Base-by-base conservation (phyloP, 2,797 vertebrate genomes). In the Mallotus villosus region DNA sequence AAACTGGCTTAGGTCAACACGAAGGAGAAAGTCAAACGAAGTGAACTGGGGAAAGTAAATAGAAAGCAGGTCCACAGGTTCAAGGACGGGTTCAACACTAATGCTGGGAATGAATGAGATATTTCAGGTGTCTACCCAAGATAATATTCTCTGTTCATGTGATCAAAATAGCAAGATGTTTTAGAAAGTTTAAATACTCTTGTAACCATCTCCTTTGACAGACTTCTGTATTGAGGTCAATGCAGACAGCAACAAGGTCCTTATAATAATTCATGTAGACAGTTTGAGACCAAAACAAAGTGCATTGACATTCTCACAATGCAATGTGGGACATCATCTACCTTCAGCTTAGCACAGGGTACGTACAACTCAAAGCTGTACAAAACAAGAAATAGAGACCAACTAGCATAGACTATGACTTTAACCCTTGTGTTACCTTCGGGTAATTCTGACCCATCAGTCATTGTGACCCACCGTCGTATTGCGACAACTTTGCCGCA, bases 1-100 rank as follows among this genome's bases (percentile, higher is more conserved):
- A 85, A 88, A 88, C 81, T 69, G 46, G 73, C 85, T 83, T 86
- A 75, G 83, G 74, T 76, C 84, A 89, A 88, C 80, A 85, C 73
- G 5, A 14, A 32, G 11, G 11, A 29, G 60, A 46, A 70, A 60
- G 58, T 60, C 21, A 60, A 60, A 60, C 12, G 58, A 9, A 60
- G 58, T 60, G 2, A 4, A 0, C 17, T 63, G 27, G 63, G 41
- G 66, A 75, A 85, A 80, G 70, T 72, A 73, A 71, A 73, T 71
- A 62, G 34, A 61, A 49, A 60, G 8, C 16, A 25, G 12, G 6
- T 53, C 19, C 22, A 19, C 65, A 55, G 37, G 12, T 49, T 66
- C 22, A 19, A 51, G 41, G 46, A 1, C 5, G 3, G 12, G 25
- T 25, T 49, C 41, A 32, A 34, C 7, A 9, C 25, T 24, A 16